phyloP scores from a whole-genome alignment of 2,113 vertebrate species.

The Thalassarche chlororhynchos region DNA sequence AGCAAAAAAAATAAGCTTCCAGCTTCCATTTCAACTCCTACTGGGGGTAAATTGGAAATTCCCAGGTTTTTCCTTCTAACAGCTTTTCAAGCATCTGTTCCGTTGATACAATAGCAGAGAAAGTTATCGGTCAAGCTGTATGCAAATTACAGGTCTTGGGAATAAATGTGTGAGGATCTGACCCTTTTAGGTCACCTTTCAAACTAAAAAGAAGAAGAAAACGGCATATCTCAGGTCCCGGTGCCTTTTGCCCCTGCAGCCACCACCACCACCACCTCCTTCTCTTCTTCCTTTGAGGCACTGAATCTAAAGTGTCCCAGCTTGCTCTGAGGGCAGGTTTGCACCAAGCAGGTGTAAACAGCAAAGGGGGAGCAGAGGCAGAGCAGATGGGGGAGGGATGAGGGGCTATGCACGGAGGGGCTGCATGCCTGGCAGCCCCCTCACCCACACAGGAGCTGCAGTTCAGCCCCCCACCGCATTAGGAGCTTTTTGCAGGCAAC shows the following conservation, averaged over 20 bases:
- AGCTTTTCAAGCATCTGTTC: neutral
- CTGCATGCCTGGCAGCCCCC: neutral
- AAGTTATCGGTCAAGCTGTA: neutral
- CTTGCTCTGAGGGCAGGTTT: neutral
- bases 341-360: neutral
- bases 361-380: neutral
- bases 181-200: neutral
- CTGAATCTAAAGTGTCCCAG: neutral
- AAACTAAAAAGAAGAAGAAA: neutral
- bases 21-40: neutral
- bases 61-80: neutral
- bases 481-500: neutral
- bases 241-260: neutral
- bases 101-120: neutral
- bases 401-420: neutral
- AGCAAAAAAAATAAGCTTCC: neutral
- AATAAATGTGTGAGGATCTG: neutral
- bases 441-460: neutral
- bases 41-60: neutral
- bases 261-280: neutral
- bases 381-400: neutral
- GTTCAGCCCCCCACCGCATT: neutral
- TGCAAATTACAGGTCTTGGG: neutral
- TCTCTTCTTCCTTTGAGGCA: neutral
- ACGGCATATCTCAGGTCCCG: rapidly evolving